Evolutionary conservation across 2,888 invertebrate genomes (phyloP), one percentile per base, ranked within the genome.

Genomic region (Campopleginae sp.): DNA sequence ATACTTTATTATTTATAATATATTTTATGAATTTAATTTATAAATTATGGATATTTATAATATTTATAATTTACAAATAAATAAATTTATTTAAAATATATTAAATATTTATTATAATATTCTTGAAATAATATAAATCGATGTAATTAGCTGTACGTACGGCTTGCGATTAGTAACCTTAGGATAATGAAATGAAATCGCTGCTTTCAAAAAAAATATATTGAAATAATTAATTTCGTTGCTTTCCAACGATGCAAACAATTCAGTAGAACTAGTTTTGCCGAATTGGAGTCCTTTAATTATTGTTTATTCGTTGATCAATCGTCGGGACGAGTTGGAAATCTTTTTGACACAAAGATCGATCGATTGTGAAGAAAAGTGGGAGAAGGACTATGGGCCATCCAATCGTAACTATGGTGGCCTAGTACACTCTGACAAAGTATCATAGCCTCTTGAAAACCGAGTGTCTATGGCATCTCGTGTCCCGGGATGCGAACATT

Each of bases 361-460:
- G 33, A 51, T 88, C 79, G 89, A 96, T 94, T 17, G 94, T 58
- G 1, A 96, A 91, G 80, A 96, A 95, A 80, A 96, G 94, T 6
- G 97, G 97, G 84, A 97, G 93, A n/a, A 97, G 94, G 8, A 96
- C 71, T 0, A 97, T 86, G 0, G 97, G 97, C 86, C 96, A 96
- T 2, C 96, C 76, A 14, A 97, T 94, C 27, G 97, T 95, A 80
- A 97, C 94, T 0, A 97, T 88, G 1, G 96, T 95, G 89, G 96
- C 96, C 97, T 97, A 97, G 91, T 97, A 97, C 78, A 96, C 95
- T 66, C 94, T 93, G 12, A 95, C 88, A 91, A 96, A 96, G 19
- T 68, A 51, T 76, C 38, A 44, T 4, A 86, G 81, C 66, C 86
- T 82, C 82, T 76, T 71, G 63, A 12, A 33, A 75, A 82, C 66